Evolutionary conservation across 2,797 vertebrate genomes (phyloP).

Genomic region (Phrynocephalus guinanensis): DNA sequence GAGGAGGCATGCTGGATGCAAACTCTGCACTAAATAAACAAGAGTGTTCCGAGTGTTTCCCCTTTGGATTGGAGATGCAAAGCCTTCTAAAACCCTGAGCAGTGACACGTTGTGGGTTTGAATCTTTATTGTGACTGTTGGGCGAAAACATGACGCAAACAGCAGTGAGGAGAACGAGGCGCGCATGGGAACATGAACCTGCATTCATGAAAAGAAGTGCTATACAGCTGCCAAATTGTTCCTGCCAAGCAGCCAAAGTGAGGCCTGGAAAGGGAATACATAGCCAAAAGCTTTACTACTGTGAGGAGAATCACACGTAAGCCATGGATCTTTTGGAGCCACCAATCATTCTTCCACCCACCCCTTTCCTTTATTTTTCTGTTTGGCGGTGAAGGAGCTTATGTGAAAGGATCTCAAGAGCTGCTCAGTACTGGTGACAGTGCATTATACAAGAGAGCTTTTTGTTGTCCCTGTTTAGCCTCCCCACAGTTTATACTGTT

Average conservation of each 20-base stretch:
- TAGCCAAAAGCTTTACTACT: conserved; percentile 51
- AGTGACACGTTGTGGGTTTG: conserved; percentile 13
- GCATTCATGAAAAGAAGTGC: conserved; percentile 51
- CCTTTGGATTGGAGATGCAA: background rate
- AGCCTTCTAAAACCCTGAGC: conserved; percentile 34
- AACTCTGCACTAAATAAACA: conserved; percentile 5
- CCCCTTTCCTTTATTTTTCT: conserved; percentile 42
- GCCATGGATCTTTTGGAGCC: conserved; percentile 35
- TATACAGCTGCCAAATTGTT: conserved; percentile 64
- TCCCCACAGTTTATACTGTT: conserved; percentile 7
- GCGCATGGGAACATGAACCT: conserved; percentile 43
- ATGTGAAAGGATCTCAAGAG: conserved; percentile 30
- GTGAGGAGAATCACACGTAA: conserved; percentile 68
- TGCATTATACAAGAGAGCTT: conserved; percentile 20
- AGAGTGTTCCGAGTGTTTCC: background rate
- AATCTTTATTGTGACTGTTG: background rate
- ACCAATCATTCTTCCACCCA: conserved; percentile 23
- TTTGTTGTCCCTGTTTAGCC: conserved; percentile 34
- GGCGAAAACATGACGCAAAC: conserved; percentile 39
- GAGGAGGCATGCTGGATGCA: background rate
- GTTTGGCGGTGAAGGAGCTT: conserved; percentile 35
- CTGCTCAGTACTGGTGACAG: conserved; percentile 17
- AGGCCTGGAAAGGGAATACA: conserved; percentile 50
- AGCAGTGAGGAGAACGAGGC: conserved; percentile 43
- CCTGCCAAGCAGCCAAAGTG: conserved; percentile 44